Percentiles rank a stretch among this genome's conserved stretches.
Evolutionary conservation across 2,113 vertebrate species (phyloP).

Genomic region (Choloepus hoffmanni): DNA sequence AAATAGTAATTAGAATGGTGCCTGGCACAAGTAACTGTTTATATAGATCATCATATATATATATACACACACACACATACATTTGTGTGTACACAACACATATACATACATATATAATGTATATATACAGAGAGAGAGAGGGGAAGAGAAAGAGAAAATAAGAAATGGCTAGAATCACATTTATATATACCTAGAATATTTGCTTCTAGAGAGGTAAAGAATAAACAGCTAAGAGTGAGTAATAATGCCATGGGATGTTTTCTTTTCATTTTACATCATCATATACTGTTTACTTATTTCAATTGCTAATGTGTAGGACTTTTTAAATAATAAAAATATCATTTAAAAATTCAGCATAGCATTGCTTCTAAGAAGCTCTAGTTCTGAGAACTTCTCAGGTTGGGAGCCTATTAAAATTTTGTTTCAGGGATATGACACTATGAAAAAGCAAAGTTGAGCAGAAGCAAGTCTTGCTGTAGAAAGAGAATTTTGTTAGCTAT

Average conservation of each 20-base stretch:
- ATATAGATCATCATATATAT: neutral
- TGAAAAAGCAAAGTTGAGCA: neutral
- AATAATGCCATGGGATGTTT: neutral
- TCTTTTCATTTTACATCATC: neutral
- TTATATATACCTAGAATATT: neutral
- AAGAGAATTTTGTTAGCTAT: neutral
- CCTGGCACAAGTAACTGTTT: neutral
- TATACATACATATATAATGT: neutral
- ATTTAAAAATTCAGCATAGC: neutral
- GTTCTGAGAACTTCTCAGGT: neutral
- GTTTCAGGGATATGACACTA: neutral
- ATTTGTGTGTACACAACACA: too few relatives aligned
- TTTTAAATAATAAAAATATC: neutral
- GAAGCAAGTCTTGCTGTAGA: neutral
- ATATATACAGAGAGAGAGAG: neutral
- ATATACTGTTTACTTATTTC: neutral
- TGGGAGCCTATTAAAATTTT: neutral
- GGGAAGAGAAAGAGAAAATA: neutral
- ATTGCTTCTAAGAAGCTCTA: neutral
- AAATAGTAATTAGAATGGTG: neutral
- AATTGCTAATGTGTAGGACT: neutral
- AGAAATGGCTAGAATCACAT: neutral
- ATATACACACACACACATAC: neutral
- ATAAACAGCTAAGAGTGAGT: neutral
- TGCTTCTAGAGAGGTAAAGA: neutral